A percentile compares a stretch with the other conserved stretches of the same genome.
Evolutionary conservation across 2,797 vertebrate species (phyloP).

Genomic region (Scleropages formosus): DNA sequence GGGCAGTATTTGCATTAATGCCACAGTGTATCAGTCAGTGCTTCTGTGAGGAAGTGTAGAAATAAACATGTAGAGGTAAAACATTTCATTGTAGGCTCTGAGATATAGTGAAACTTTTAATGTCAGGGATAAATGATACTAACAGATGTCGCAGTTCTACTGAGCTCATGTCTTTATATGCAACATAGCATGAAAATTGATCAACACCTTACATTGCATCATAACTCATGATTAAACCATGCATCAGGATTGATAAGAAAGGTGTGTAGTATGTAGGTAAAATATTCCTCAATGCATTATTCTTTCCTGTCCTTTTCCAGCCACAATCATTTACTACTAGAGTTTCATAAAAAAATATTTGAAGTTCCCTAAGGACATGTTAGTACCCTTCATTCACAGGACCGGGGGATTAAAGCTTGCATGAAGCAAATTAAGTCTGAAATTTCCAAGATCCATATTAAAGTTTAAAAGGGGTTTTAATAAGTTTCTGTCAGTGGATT

Average conservation of each 20-base stretch:
- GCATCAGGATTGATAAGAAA: background rate
- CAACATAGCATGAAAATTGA: too few species aligned
- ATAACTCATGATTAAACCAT: background rate
- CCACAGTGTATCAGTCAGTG: too few species aligned
- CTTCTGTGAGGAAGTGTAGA: too few species aligned
- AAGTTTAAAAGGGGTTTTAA: constrained; percentile 23
- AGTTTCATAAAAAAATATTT: background rate
- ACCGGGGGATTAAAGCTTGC: constrained; percentile 16
- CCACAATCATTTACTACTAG: background rate
- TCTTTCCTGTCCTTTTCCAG: background rate
- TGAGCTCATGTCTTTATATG: too few species aligned
- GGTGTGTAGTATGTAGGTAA: background rate
- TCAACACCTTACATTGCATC: background rate
- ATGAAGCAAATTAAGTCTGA: constrained; percentile 14
- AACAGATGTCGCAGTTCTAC: too few species aligned
- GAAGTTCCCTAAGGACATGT: constrained; percentile 24
- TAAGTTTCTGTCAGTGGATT: constrained; percentile 11
- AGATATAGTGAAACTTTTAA: too few species aligned
- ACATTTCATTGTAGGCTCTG: too few species aligned
- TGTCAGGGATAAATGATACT: too few species aligned
- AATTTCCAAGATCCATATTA: constrained; percentile 31
- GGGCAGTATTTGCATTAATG: too few species aligned
- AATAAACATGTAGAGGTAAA: too few species aligned
- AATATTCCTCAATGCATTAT: background rate
- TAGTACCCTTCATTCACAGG: constrained; percentile 40